Conservation (phyloP, 2,797 vertebrate genomes). For the Enteromius anoplus region DNA sequence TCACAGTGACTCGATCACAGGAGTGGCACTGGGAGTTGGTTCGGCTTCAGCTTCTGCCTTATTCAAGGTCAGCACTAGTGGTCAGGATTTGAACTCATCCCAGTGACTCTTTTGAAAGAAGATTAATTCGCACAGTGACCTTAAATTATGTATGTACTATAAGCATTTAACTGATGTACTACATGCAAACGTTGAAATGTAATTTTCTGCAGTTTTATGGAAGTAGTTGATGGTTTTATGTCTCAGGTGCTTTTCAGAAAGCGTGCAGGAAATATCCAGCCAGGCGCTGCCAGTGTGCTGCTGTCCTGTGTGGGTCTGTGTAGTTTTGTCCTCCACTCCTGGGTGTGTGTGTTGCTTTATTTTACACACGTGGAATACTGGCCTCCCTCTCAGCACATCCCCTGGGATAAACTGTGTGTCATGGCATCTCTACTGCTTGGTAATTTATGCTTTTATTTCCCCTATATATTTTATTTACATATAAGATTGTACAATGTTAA, state of each 20-base stretch:
- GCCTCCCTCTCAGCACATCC: conserved; percentile 53
- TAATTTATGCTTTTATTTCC: conserved; percentile 36
- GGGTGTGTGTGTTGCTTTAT: conserved; percentile 66
- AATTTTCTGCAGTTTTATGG: not conserved
- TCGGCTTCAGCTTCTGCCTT: conserved; percentile 67
- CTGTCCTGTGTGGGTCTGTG: conserved; percentile 64
- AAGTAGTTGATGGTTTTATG: conserved; percentile 6
- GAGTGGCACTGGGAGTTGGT: conserved; percentile 65
- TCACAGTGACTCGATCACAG: conserved; percentile 66
- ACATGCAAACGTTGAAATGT: too few species aligned
- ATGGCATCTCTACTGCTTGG: conserved; percentile 62
- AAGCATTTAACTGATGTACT: not conserved
- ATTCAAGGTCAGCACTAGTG: conserved; percentile 61
- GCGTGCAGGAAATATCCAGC: conserved; percentile 53
- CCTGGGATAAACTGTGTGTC: conserved; percentile 63
- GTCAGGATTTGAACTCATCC: not conserved
- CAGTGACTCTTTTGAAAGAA: not conserved
- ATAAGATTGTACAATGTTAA: not conserved
- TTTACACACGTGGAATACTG: conserved; percentile 65
- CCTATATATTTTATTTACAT: not conserved
- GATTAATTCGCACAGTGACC: not conserved
- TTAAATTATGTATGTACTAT: not conserved
- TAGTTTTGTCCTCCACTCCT: conserved; percentile 59
- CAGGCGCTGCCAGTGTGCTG: conserved; percentile 56
- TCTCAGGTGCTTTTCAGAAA: conserved; percentile 65